phyloP scores from a whole-genome alignment of 2,888 invertebrate species.

The Drosophila falleni region DNA sequence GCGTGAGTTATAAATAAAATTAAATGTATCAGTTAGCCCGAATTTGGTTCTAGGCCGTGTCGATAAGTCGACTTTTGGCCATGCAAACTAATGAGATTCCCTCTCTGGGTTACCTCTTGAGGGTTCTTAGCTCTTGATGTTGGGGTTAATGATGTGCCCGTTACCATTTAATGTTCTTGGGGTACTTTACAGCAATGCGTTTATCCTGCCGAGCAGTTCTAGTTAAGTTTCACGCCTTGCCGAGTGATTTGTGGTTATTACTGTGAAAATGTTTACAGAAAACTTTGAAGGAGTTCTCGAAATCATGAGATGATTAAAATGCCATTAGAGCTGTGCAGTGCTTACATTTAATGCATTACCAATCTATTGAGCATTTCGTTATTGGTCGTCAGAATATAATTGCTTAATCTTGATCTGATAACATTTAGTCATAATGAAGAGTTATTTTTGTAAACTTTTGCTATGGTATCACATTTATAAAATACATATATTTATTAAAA shows the following conservation, averaged over 20 bases:
- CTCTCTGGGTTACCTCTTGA: constrained; percentile 13
- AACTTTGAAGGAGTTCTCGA: constrained; percentile 26
- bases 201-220: constrained; percentile 25
- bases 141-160: constrained; percentile 70
- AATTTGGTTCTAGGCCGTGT: constrained; percentile 49
- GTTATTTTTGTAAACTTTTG: too few species aligned
- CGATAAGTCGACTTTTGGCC: constrained; percentile 64
- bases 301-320: constrained; percentile 27
- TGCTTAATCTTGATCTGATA: background rate
- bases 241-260: constrained; percentile 58
- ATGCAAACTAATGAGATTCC: constrained; percentile 66
- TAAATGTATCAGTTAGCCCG: constrained; percentile 73
- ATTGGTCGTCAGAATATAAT: background rate
- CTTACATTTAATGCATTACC: constrained; percentile 15
- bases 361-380: background rate
- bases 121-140: constrained; percentile 15
- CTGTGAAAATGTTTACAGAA: constrained; percentile 37
- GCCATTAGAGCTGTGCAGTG: constrained; percentile 23
- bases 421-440: background rate
- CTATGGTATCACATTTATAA: too few species aligned
- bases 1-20: constrained; percentile 78
- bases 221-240: constrained; percentile 43
- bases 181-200: constrained; percentile 53
- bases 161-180: constrained; percentile 52
- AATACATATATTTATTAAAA: too few species aligned